These are phyloP conservation scores for Antheraea mylitta DNA, from an alignment of 1,140 invertebrate species.

Conservation along the genomic window DNA sequence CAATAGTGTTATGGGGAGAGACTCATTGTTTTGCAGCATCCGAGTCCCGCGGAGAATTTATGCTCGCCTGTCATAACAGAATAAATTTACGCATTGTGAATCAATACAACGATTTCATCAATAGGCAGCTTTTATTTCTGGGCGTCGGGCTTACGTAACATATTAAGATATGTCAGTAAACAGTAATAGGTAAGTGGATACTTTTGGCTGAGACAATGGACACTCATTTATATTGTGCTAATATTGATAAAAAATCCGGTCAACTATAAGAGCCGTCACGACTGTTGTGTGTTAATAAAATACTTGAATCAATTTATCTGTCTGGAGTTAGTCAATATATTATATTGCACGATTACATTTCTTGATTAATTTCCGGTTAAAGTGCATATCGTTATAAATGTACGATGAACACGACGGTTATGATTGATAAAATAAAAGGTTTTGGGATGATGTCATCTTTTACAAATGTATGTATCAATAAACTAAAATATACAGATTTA, in stretches of 20 bases:
- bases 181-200: slow-evolving; percentile 45
- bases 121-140: slow-evolving; percentile 63
- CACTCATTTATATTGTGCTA: slow-evolving; percentile 41
- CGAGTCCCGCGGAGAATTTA: slow-evolving; percentile 71
- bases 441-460: not conserved
- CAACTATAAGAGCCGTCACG: slow-evolving; percentile 15
- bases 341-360: not conserved
- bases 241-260: slow-evolving; percentile 29
- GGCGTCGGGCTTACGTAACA: slow-evolving; percentile 63
- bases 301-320: slow-evolving; percentile 12
- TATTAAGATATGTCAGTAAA: slow-evolving; percentile 58
- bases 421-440: not conserved
- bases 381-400: not conserved
- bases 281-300: slow-evolving; percentile 12
- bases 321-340: slow-evolving; percentile 9
- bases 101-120: slow-evolving; percentile 73
- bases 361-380: slow-evolving; percentile 4
- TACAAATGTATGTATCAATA: not conserved
- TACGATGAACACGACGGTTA: not conserved
- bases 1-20: slow-evolving; percentile 52
- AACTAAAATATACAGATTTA: not conserved
- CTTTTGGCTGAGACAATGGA: slow-evolving; percentile 50
- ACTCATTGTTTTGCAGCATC: slow-evolving; percentile 71
- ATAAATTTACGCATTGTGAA: slow-evolving; percentile 77
- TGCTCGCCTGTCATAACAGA: slow-evolving; percentile 76